Evolutionary conservation across 1,140 invertebrate species (phyloP).

Genomic region (Calliopsis andreniformis): DNA sequence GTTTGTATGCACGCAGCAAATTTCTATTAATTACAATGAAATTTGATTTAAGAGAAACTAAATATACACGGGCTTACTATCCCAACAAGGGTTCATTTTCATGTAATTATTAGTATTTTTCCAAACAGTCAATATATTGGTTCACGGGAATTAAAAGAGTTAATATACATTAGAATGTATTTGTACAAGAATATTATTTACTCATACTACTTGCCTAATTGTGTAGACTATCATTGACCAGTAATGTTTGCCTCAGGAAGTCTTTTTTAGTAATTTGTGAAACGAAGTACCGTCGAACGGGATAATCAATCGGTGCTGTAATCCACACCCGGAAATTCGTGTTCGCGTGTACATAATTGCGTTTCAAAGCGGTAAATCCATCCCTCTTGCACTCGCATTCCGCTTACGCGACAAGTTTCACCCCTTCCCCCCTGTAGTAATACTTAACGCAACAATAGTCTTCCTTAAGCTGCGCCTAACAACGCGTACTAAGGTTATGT

Average conservation of each 20-base stretch:
- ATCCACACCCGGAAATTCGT: constrained; percentile 34
- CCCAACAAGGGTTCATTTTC: too few relatives aligned
- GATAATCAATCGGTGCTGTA: constrained; percentile 35
- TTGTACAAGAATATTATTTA: too few relatives aligned
- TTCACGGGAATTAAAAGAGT: too few relatives aligned
- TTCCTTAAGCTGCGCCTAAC: constrained; percentile 31
- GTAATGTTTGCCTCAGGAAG: too few relatives aligned
- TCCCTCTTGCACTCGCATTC: constrained; percentile 16
- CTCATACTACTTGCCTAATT: not conserved
- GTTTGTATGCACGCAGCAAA: too few relatives aligned
- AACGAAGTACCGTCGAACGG: constrained; percentile 16
- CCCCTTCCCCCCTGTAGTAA: constrained; percentile 38
- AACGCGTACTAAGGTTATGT: constrained; percentile 45
- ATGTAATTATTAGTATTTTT: too few relatives aligned
- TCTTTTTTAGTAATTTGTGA: not conserved
- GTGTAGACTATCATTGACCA: not conserved
- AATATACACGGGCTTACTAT: too few relatives aligned
- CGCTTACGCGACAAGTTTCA: constrained; percentile 37
- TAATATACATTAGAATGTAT: too few relatives aligned
- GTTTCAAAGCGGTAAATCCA: constrained; percentile 32
- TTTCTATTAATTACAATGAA: too few relatives aligned
- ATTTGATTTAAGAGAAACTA: too few relatives aligned
- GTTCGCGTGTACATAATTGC: constrained; percentile 12
- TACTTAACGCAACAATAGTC: constrained; percentile 61
- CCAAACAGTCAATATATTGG: too few relatives aligned